phyloP scores from a whole-genome alignment of 2,113 vertebrate species.

The Chionodraco myersi region DNA sequence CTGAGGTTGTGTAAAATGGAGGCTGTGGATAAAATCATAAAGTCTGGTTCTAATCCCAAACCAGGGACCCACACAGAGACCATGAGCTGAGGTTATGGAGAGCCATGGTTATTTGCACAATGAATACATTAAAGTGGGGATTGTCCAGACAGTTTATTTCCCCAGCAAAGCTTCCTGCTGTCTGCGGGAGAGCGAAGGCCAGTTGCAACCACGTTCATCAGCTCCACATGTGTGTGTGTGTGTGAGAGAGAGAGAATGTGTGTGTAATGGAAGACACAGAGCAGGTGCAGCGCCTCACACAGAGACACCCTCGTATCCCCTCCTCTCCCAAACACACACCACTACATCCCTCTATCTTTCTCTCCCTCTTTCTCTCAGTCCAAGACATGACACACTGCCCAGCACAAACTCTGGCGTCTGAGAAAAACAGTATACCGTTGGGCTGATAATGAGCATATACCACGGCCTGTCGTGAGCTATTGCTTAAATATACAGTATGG shows the following conservation, averaged over 20 bases:
- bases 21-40: slow-evolving; percentile 18
- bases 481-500: no score
- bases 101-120: slow-evolving; percentile 52
- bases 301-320: slow-evolving; percentile 78
- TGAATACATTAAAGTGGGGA: slow-evolving; percentile 43
- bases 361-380: neutral
- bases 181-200: slow-evolving; percentile 45
- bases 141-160: slow-evolving; percentile 71
- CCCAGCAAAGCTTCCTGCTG: slow-evolving; percentile 54
- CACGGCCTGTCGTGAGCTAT: no score
- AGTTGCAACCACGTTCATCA: slow-evolving; percentile 30
- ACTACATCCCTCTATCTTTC: slow-evolving; percentile 3
- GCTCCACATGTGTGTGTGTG: slow-evolving; percentile 5
- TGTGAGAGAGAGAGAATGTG: slow-evolving; percentile 2
- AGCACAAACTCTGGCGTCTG: slow-evolving; percentile 51
- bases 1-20: slow-evolving; percentile 13
- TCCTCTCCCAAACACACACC: slow-evolving; percentile 58
- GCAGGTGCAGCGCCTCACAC: slow-evolving; percentile 79
- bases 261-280: slow-evolving; percentile 56
- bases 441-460: no score
- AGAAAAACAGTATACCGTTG: no score
- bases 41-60: slow-evolving; percentile 48
- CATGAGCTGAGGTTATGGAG: slow-evolving; percentile 26
- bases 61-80: slow-evolving; percentile 37
- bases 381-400: slow-evolving; percentile 31